Evolutionary conservation across 2,797 vertebrate genomes (phyloP), one percentile per base, ranked within the genome.

Genomic region (Telmatherina bonti): DNA sequence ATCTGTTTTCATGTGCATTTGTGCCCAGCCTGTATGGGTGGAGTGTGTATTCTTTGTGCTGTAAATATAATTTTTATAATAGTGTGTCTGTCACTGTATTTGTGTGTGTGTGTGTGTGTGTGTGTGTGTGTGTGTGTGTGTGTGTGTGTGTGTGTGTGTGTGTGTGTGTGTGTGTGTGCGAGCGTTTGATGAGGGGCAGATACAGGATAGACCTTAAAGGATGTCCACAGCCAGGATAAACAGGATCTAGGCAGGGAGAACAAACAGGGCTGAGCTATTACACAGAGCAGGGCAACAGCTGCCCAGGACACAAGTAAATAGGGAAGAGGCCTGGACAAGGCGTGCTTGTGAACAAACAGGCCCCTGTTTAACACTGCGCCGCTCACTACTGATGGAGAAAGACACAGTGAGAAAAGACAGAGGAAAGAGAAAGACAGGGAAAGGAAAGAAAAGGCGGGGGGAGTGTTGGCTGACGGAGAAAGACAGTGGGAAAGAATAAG

Each of bases 281-380:
- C 91, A 93, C 89, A 90, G 90, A 91, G 86, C 89, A 94, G 90
- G 86, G 92, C 82, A 89, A 90, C 88, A 94, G 93, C 86, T 95
- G 89, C 85, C 89, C 71, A 10, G 93, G 91, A 90, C 89, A 89
- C 58, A 88, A 91, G 91, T 90, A 96, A 95, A 96, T 89, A 93
- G 88, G 90, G 86, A 91, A 96, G 94, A 89, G 93, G 93, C 86
- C 89, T 81, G 90, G 91, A 93, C 72, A 81, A 94, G 93, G 94
- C 91, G 91, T 91, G 91, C 93, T 95, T 95, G 92, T 90, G 92
- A 94, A 94, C 93, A 96, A 96, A 96, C 91, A 95, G 90, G 81
- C 86, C 91, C 90, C 93, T 93, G 92, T 92, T 92, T 87, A 90
- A 93, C 91, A 90, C 90, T 52, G 51, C 74, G 27, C 55, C 59